phyloP scores from a whole-genome alignment of 2,888 invertebrate species.

The Rhagonycha fulva region DNA sequence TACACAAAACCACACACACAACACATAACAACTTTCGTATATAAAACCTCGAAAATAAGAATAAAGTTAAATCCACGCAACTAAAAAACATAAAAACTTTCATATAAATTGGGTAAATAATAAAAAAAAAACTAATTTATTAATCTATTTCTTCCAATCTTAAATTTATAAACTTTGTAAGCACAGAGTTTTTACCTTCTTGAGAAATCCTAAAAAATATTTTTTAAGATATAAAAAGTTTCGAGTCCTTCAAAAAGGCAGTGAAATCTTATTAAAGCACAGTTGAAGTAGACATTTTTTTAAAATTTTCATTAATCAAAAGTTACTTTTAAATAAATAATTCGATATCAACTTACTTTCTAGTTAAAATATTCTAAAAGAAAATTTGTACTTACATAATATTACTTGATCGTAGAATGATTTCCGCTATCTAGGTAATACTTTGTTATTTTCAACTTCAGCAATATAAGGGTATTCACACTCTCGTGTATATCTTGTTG shows the following conservation, averaged over 20 bases:
- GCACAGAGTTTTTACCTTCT: neutral
- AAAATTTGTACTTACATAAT: too few relatives aligned
- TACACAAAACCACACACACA: neutral
- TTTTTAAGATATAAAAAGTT: neutral
- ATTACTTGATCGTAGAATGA: too few relatives aligned
- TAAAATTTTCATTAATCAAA: neutral
- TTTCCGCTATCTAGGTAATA: too few relatives aligned
- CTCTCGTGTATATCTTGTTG: too few relatives aligned
- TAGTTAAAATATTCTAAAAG: too few relatives aligned
- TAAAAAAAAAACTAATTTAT: neutral
- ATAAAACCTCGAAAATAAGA: neutral
- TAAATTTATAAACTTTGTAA: neutral
- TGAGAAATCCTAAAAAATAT: neutral
- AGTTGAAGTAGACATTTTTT: neutral
- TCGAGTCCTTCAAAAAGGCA: neutral
- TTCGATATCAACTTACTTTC: too few relatives aligned
- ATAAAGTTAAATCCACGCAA: neutral
- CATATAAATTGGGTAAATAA: neutral
- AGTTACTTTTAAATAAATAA: neutral
- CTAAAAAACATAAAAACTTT: neutral
- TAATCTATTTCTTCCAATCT: neutral
- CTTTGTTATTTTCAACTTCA: too few relatives aligned
- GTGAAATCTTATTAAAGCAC: neutral
- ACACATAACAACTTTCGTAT: neutral
- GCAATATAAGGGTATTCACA: too few relatives aligned